Evolutionary conservation across 2,113 vertebrate genomes (phyloP).

Genomic region (Tachysurus vachellii): DNA sequence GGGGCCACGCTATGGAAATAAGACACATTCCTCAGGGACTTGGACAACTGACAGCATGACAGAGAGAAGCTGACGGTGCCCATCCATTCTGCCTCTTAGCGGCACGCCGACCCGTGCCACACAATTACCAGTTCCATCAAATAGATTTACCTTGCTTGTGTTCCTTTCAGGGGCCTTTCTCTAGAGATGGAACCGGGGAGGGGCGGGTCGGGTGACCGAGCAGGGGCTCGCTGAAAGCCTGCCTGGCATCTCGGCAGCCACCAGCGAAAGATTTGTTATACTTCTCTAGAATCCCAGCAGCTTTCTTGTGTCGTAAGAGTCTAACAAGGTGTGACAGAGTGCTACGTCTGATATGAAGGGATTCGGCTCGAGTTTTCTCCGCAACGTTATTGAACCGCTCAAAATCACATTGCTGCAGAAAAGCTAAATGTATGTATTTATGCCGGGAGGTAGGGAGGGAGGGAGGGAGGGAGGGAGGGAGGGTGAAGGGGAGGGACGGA

Average conservation of each 20-base stretch:
- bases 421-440: constrained; percentile 37
- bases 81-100: constrained; percentile 66
- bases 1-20: constrained; percentile 59
- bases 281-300: constrained; percentile 47
- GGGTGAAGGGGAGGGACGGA: constrained; percentile 2
- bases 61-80: constrained; percentile 65
- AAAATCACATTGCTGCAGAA: constrained; percentile 28
- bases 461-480: constrained; percentile 14
- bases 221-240: constrained; percentile 20
- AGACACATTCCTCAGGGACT: constrained; percentile 58
- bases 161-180: constrained; percentile 41
- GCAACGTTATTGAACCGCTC: constrained; percentile 40
- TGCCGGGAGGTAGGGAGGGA: constrained; percentile 20
- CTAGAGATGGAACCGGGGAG: constrained; percentile 35
- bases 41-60: constrained; percentile 63
- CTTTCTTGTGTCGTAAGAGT: constrained; percentile 32
- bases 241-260: constrained; percentile 21
- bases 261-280: constrained; percentile 50
- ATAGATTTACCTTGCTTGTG: constrained; percentile 53
- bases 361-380: constrained; percentile 38
- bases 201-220: background rate
- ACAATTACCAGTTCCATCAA: constrained; percentile 63
- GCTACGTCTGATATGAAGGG: constrained; percentile 37
- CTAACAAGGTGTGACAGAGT: constrained; percentile 52
- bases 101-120: constrained; percentile 51